Conservation (phyloP, 1,140 invertebrate species). For the Bactericera cockerelli region DNA sequence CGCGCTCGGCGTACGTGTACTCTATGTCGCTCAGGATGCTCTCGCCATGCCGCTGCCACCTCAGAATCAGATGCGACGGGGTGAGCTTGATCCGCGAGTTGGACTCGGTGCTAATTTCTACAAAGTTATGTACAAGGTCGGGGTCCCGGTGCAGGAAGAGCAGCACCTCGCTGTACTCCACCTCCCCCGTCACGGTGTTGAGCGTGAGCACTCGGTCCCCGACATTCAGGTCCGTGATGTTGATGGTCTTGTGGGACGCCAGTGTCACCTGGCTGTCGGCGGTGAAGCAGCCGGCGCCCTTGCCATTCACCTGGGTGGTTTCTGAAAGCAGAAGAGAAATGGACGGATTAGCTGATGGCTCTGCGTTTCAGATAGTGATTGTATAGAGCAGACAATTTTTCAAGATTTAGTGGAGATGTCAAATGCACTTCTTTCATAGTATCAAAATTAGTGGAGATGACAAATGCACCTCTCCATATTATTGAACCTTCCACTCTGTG, state of each 20-base stretch:
- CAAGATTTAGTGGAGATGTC: too few species aligned
- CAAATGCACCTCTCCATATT: too few species aligned
- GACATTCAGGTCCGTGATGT: constrained; percentile 44
- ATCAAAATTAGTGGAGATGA: too few species aligned
- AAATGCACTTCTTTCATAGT: too few species aligned
- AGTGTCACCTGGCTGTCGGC: constrained; percentile 42
- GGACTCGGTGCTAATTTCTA: constrained; percentile 49
- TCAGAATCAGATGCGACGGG: constrained; percentile 60
- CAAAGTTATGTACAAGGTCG: constrained; percentile 46
- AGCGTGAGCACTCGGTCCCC: constrained; percentile 73
- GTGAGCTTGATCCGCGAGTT: constrained; percentile 61
- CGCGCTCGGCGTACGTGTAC: constrained; percentile 40
- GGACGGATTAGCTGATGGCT: background rate
- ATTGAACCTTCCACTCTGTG: too few species aligned
- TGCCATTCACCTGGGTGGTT: constrained; percentile 64
- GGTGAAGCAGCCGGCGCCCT: constrained; percentile 66
- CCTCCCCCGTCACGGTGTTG: constrained; percentile 39
- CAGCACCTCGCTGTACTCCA: constrained; percentile 71
- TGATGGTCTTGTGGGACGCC: constrained; percentile 32
- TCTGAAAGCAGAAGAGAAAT: constrained; percentile 50
- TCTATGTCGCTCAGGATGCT: constrained; percentile 19
- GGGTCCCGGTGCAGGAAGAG: constrained; percentile 73
- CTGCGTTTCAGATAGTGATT: too few species aligned
- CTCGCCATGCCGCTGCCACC: constrained; percentile 16
- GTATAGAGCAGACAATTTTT: too few species aligned